A percentile compares a stretch with the other conserved stretches of the same genome.
phyloP scores from a whole-genome alignment of 2,797 vertebrate species.

The Squalus acanthias region DNA sequence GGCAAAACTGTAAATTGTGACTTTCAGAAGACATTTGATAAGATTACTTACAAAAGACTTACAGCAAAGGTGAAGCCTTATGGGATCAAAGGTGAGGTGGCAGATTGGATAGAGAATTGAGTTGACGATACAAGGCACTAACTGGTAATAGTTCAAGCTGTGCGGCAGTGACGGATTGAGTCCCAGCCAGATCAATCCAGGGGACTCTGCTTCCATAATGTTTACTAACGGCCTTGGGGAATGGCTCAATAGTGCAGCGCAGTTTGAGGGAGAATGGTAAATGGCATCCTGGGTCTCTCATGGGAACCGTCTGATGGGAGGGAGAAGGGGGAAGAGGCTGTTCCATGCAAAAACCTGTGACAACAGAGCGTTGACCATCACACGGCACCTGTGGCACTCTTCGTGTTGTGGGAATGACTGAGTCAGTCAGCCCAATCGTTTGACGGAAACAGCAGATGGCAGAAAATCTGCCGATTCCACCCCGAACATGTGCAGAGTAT shows the following conservation, averaged over 20 bases:
- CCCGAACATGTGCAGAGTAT: background rate
- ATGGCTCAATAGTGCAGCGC: too few relatives aligned
- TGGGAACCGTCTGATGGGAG: background rate
- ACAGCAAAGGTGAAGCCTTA: background rate
- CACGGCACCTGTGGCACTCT: background rate
- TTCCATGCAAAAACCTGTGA: background rate
- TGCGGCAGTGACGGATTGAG: background rate
- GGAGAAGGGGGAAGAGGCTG: too few relatives aligned
- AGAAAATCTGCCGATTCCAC: background rate
- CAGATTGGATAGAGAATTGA: background rate
- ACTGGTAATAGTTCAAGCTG: background rate
- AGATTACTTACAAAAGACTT: background rate
- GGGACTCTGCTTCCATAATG: too few relatives aligned
- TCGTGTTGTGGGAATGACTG: background rate
- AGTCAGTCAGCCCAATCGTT: background rate
- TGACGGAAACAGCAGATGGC: background rate
- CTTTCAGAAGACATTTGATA: background rate
- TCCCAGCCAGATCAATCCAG: too few relatives aligned
- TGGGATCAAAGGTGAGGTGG: background rate
- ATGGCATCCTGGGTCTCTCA: too few relatives aligned
- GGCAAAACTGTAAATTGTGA: background rate
- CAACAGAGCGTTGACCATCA: background rate
- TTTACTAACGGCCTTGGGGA: too few relatives aligned
- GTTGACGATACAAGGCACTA: background rate
- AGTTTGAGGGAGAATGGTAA: too few relatives aligned